Evolutionary conservation across 1,140 invertebrate species (phyloP).

Genomic region (Papilio polyxenes): DNA sequence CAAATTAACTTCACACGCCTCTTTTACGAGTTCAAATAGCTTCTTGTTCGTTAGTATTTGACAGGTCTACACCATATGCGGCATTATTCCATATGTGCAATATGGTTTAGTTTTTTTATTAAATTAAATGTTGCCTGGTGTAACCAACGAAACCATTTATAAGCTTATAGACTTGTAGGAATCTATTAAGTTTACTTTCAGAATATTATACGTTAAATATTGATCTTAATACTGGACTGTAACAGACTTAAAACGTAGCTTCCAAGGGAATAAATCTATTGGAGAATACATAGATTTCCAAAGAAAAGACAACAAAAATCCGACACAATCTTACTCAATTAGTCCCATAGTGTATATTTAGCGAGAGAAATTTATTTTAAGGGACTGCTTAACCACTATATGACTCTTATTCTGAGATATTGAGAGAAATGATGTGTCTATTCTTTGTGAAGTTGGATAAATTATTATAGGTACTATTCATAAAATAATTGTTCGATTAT

Average conservation of each 20-base stretch:
- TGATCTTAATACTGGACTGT: too few species aligned
- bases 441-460: too few species aligned
- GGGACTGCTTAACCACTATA: neutral
- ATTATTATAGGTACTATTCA: neutral
- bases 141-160: neutral
- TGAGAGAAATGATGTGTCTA: too few species aligned
- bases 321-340: too few species aligned
- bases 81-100: neutral
- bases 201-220: neutral
- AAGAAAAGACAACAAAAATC: too few species aligned
- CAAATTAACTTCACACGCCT: neutral
- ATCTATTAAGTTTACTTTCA: neutral
- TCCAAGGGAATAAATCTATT: too few species aligned
- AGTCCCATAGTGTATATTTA: too few species aligned
- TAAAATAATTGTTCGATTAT: neutral
- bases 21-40: neutral
- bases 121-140: neutral
- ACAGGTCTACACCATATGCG: neutral
- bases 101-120: neutral
- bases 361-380: neutral
- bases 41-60: neutral
- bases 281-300: too few species aligned
- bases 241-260: too few species aligned
- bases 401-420: neutral
- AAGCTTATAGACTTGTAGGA: neutral